A percentile compares a stretch with the other conserved stretches of the same genome.
Evolutionary conservation across 2,797 vertebrate genomes (phyloP).

Genomic region (Geotrypetes seraphini): DNA sequence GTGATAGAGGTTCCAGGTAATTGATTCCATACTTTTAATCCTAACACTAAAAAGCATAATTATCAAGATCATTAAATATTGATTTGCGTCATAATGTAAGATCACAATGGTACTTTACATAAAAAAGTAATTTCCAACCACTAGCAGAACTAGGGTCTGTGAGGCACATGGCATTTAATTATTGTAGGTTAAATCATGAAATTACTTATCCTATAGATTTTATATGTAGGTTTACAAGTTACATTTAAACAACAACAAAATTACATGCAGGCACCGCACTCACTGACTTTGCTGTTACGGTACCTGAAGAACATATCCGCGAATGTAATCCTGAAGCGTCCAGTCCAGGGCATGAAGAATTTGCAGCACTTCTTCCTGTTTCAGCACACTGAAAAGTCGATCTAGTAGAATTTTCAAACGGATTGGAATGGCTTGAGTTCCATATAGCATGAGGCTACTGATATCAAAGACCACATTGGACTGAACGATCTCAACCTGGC

Average conservation of each 20-base stretch:
- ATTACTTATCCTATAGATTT: no score
- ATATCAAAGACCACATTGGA: slow-evolving; percentile 95
- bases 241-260: no score
- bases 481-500: slow-evolving; percentile 94
- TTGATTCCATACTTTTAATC: slow-evolving; percentile 70
- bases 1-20: slow-evolving; percentile 63
- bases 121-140: slow-evolving; percentile 37
- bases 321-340: slow-evolving; percentile 93
- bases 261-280: no score
- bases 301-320: slow-evolving; percentile 94
- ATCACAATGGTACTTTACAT: slow-evolving; percentile 49
- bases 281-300: no score
- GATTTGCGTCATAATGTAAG: slow-evolving; percentile 57
- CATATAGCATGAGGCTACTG: slow-evolving; percentile 92
- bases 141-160: slow-evolving; percentile 10
- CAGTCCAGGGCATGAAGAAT: slow-evolving; percentile 91
- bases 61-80: slow-evolving; percentile 69
- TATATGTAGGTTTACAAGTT: no score
- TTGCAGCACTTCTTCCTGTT: slow-evolving; percentile 89
- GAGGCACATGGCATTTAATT: background rate
- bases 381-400: slow-evolving; percentile 90
- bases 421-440: slow-evolving; percentile 87
- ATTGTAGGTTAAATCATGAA: background rate
- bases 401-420: slow-evolving; percentile 94
- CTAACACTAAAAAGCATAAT: slow-evolving; percentile 66